Evolutionary conservation across 2,888 invertebrate genomes (phyloP).

Genomic region (Chesias legatella): DNA sequence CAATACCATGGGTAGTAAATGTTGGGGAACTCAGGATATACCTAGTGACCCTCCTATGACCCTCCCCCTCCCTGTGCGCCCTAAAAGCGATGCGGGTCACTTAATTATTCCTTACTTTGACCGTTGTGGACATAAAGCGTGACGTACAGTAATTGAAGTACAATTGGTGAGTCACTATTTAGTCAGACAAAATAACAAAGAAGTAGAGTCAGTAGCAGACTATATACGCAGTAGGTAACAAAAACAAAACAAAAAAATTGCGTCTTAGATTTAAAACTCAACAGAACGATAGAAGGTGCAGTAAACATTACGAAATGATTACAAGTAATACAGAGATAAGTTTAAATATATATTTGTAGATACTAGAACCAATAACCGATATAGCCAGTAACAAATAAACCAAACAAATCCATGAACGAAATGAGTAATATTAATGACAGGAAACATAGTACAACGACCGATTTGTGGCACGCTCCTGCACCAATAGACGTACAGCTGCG

Average conservation of each 20-base stretch:
- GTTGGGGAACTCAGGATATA: conserved; percentile 41
- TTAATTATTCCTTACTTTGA: conserved; percentile 37
- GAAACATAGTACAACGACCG: conserved; percentile 58
- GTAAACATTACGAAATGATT: no score
- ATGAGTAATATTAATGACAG: conserved; percentile 51
- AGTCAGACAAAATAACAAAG: no score
- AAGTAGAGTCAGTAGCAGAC: no score
- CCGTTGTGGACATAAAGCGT: conserved; percentile 12
- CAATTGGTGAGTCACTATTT: not conserved
- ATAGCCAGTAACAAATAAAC: conserved; percentile 19
- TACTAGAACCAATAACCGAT: conserved; percentile 11
- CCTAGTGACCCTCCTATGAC: conserved; percentile 44
- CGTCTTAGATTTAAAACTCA: no score
- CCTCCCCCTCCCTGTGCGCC: conserved; percentile 22
- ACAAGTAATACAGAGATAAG: no score
- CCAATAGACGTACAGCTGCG: conserved; percentile 24
- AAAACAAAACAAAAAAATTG: no score
- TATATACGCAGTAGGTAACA: no score
- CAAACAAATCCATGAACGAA: conserved; percentile 39
- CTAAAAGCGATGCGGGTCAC: conserved; percentile 30
- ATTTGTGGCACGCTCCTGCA: conserved; percentile 37
- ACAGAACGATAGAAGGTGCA: no score
- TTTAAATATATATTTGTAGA: conserved; percentile 2
- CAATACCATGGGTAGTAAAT: conserved; percentile 38
- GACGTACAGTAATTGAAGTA: not conserved